Evolutionary conservation across 92 coral and sea anemone genomes (phyloP), one percentile per base, ranked within the genome.

Genomic region (Nematostella vectensis): DNA sequence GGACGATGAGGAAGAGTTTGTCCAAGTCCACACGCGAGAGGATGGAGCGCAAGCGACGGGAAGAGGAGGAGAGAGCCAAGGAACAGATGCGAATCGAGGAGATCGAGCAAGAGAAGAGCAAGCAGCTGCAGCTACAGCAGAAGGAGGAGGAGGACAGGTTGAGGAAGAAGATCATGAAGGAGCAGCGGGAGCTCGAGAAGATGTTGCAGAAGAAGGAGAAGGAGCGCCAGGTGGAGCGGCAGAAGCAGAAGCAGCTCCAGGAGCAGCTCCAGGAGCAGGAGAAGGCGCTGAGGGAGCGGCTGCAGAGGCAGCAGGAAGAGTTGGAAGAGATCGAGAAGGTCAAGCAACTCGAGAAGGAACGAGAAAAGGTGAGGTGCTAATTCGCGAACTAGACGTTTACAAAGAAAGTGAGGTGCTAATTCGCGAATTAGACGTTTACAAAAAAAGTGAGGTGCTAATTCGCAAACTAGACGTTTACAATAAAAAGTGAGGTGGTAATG

Each of bases 1-100:
- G 74, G 55, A 76, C 95, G 27, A 75, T 76, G 85, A 68, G 98
- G 43, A 88, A 91, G 55, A 91, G 96, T 33, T 74, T 91, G 68
- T 91, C 98, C 15, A 91, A 91, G 69, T 91, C 98, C 10, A 91
- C 98, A 18, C 77, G 98, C 17, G 98, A 91, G 55, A 82, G 96
- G 29, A 78, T 91, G 98, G 93, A 91, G 59, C 63, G 96, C 33
- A 85, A 69, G 64, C 54, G 91, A 27, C 73, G 31, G 65, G 98
- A 91, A 48, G 98, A 91, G 43, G 85, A 78, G 42, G 75, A 79
- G 44, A 66, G 71, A 20, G 48, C 80, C 31, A 72, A 70, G 54
- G 96, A 91, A 55, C 87, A 83, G 29, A 84, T 73, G 52, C 75
- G 74, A 63, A 21, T 70, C 19, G 91, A 77, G 49, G 82, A 77